Base-by-base conservation (phyloP, 2,888 invertebrate species). In the Stenolophus ochropezus region DNA sequence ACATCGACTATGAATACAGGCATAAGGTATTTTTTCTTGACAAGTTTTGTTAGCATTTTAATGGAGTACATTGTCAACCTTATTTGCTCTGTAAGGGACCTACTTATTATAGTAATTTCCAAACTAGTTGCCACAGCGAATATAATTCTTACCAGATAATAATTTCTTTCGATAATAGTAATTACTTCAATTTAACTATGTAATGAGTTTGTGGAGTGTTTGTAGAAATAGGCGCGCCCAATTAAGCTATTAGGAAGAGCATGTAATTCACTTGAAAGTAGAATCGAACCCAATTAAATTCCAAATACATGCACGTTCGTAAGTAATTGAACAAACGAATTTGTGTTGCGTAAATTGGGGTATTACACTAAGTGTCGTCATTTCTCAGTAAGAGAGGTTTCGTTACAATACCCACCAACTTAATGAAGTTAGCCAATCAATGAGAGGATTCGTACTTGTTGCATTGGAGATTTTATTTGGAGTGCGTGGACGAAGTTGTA, bases 311-410 rank as follows among this genome's bases (percentile, higher is more conserved):
- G 25, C 61, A 61, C 61, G 61, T 61, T 25, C 23, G 61, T 61
- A 58, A 58, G 58, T 58, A 61, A 61, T 61, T 61, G 61, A 61
- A 23, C 1, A 61, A 61, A 61, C 23, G 25, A 5, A 61, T 61
- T 61, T 61, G 21, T 23, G 61, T 61, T 61, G 14, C 61, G 61
- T 61, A 61, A 61, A 61, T 61, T 61, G 23, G 61, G 61, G 61
- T 23, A 61, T 61, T 61, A 61, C 4, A 23, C 21, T 61, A 61
- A 61, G 61, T 61, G 61, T 61, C 61, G 61, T 23, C 21, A 61
- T 61, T 61, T 21, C 61, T 61, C 21, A 61, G 61, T 61, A 61
- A 14, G 23, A 25, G 25, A 23, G 25, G 23, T 61, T 61, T 61
- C 14, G 25, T 25, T 14, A 61, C 61, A 61, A 61, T 61, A 61